Evolutionary conservation across 2,113 vertebrate genomes (phyloP), one percentile per base, ranked within the genome.

Genomic region (Callithrix jacchus): DNA sequence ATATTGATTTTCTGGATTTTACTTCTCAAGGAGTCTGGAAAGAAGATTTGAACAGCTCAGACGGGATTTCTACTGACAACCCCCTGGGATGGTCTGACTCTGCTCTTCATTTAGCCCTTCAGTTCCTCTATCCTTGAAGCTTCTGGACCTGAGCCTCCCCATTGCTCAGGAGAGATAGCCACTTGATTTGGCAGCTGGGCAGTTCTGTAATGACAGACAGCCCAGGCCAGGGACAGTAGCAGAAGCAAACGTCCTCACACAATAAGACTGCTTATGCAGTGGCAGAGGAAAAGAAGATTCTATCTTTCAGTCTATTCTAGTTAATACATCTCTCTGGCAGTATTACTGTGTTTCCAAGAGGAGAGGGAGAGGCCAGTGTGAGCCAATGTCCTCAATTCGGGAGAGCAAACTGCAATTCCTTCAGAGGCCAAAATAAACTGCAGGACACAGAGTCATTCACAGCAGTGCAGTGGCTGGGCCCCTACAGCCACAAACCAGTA

Each of bases 401-500:
- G 66, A 91, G 54, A 61, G 80, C 70, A 90, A 98, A 85, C 95
- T 70, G 97, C 87, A 97, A 90, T 97, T 97, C 87, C 56, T 97
- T 84, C 74, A 93, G 82, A 97, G 93, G 61, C 96, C 66, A 87
- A 93, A 23, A 71, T 74, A 81, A 92, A 71, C 74, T 20, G 90
- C 97, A 95, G 80, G 95, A 58, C 40, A 12, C 0, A 17, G 40
- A 94, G 97, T 93, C 73, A 20, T 58, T 64, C 61, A 32, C 13
- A 37, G 90, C 74, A 89, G 91, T 49, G 52, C 68, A 92, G 7
- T 12, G 21, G 88, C 52, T 90, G 84, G 87, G 40, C n/a, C 42
- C 42, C 30, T 13, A 84, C 47, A 90, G 85, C 37, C 30, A 66
- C 61, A 80, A 9, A 86, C 47, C 68, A 73, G 85, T n/a, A 66